Evolutionary conservation across 1,140 invertebrate species (phyloP), one percentile per base, ranked within the genome.

Genomic region (Bombus difficillimus): DNA sequence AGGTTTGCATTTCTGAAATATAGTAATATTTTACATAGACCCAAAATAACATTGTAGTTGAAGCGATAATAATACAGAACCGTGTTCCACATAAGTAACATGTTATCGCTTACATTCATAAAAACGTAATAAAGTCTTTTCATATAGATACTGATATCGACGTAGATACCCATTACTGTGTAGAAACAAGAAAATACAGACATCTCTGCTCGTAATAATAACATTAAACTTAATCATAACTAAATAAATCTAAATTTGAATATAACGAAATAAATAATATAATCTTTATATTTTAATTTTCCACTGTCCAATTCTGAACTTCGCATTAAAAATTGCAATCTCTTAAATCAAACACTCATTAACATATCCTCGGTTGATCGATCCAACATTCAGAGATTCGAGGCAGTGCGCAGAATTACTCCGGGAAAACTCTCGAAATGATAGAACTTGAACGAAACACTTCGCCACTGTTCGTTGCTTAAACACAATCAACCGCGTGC

Each of bases 401-500:
- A 39, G 34, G 8, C 15, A 9, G 25, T 12, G 3, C 59, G 28
- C 59, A 13, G 28, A 62, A n/a, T 62, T 62, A 28, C 57, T 22
- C 4, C 25, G 6, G 39, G n/a, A 43, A 43, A 79, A 68, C 25
- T 28, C 32, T 32, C 39, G 13, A 32, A 53, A 12, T 28, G 43
- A 79, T 28, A 68, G 32, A 43, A 18, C 62, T 37, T 28, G 32
- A 66, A 25, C n/a, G 41, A 25, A 32, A 37, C 66, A 47, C 59
- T 79, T 66, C 22, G 8, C 22, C 3, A 47, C 32, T 43, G n/a
- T 68, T 68, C 41, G 62, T 79, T 79, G 41, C 77, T 66, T 18
- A 68, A 79, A 32, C 77, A 34, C 41, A 34, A 79, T 47, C 62
- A 39, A 79, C 39, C n/a, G 77, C n/a, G 32, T 37, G 32, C 34